Evolutionary conservation across 2,888 invertebrate species (phyloP).

Genomic region (Eugnorisma glareosa): DNA sequence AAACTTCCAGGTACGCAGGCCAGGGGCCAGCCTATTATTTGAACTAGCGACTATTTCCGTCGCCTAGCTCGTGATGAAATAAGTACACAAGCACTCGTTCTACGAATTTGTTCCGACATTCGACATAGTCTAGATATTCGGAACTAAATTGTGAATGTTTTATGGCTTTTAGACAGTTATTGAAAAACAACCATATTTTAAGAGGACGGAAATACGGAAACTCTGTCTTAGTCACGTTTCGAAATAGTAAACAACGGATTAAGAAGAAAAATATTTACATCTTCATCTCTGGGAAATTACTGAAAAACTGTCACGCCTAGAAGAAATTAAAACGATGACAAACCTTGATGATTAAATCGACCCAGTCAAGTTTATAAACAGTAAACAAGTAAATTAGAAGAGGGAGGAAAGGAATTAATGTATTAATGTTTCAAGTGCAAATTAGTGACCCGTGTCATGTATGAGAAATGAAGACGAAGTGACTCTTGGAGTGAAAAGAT

Average conservation of each 20-base stretch:
- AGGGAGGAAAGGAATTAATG: conserved; percentile 39
- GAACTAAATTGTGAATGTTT: conserved; percentile 52
- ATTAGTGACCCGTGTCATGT: conserved; percentile 51
- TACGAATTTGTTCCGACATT: conserved; percentile 64
- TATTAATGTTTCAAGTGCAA: conserved; percentile 29
- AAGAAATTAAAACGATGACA: conserved; percentile 16
- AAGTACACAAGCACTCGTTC: conserved; percentile 58
- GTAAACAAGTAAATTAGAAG: conserved; percentile 21
- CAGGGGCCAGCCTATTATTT: conserved; percentile 39
- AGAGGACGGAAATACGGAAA: conserved; percentile 21
- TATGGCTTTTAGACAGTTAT: conserved; percentile 49
- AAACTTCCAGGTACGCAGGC: conserved; percentile 30
- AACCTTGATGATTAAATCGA: conserved; percentile 10
- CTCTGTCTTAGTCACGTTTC: conserved; percentile 15
- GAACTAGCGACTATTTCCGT: conserved; percentile 64
- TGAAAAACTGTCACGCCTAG: conserved; percentile 18
- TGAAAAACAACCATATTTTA: conserved; percentile 48
- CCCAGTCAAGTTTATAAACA: conserved; percentile 14
- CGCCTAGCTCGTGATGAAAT: conserved; percentile 66
- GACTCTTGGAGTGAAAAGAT: conserved; percentile 42
- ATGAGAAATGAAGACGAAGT: conserved; percentile 47
- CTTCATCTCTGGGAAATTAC: conserved; percentile 19
- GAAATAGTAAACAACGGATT: conserved; percentile 45
- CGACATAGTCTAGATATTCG: conserved; percentile 68
- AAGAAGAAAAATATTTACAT: conserved; percentile 7